Base-by-base conservation (phyloP, 92 coral and sea anemone genomes). In the Meandrina meandrites region DNA sequence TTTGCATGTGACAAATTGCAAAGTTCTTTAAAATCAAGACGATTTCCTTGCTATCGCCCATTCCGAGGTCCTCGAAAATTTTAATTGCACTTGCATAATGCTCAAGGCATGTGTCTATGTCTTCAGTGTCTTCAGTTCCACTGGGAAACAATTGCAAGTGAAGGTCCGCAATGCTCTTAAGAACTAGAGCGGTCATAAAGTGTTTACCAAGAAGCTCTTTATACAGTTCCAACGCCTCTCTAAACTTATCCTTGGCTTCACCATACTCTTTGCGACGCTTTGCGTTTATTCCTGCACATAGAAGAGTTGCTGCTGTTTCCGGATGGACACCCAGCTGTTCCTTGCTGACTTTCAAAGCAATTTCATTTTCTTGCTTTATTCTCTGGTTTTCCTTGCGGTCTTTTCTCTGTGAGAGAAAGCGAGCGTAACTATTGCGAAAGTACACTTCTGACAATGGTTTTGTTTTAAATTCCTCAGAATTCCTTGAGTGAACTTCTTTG, bases 11-110 rank as follows among this genome's bases (percentile, higher is more conserved):
- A 78, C 88, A 89, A 32, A 34, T 35, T 62, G 70, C 88, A 19
- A 32, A 53, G 71, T 89, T 89, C 84, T 88, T 88, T 32, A 89
- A 50, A 4, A 56, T 32, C 15, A 34, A 24, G 30, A 84, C 30
- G 1, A 18, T 45, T 57, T 84, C 80, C 34, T 89, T 78, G 35
- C 62, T 69, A 19, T 51, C 24, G 3, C 51, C 64, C 54, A 84
- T 84, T 68, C 67, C 84, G n/a, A 78, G 72, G 19, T 78, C 15
- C n/a, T 64, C 45, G 5, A 83, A 16, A 57, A 88, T 75, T 48
- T 88, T 0, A 37, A 53, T 62, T 1, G 84, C 81, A 10, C 9
- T 1, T 84, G 64, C 8, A 73, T 78, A 88, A 75, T 47, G 47
- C 21, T 3, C 7, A 24, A 83, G 72, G 37, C 79, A 82, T 34